phyloP scores from a whole-genome alignment of 2,888 invertebrate genomes.

The Aelia acuminata region DNA sequence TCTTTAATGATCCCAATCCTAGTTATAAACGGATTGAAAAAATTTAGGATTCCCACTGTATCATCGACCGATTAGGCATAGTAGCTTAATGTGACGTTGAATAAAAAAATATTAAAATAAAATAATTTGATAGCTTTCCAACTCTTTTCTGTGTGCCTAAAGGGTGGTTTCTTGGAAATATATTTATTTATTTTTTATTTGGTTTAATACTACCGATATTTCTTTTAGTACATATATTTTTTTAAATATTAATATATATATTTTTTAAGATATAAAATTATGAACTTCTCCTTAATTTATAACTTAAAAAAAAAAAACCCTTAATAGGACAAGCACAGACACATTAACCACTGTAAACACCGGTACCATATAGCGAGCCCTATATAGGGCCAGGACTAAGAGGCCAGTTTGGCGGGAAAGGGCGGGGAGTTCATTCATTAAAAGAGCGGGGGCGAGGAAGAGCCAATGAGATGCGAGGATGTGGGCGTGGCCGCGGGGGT shows the following conservation, averaged over 20 bases:
- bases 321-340: not conserved
- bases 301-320: not conserved
- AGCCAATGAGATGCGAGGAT: not conserved
- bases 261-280: not conserved
- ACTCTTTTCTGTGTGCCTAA: too few relatives aligned
- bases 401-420: slow-evolving; percentile 44
- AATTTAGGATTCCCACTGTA: too few relatives aligned
- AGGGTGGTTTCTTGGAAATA: too few relatives aligned
- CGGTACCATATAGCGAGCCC: not conserved
- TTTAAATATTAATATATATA: not conserved
- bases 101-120: too few relatives aligned
- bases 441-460: not conserved
- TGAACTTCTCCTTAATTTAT: not conserved
- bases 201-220: too few relatives aligned
- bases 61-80: too few relatives aligned
- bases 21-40: too few relatives aligned
- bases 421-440: slow-evolving; percentile 52
- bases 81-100: too few relatives aligned
- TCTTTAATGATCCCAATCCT: too few relatives aligned
- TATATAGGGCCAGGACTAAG: slow-evolving; percentile 1
- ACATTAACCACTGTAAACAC: not conserved
- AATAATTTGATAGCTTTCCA: too few relatives aligned
- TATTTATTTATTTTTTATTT: too few relatives aligned
- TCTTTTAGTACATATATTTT: too few relatives aligned
- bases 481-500: not conserved